Evolutionary conservation across 1,140 invertebrate genomes (phyloP), one percentile per base, ranked within the genome.

Genomic region (Campoletis sonorensis): DNA sequence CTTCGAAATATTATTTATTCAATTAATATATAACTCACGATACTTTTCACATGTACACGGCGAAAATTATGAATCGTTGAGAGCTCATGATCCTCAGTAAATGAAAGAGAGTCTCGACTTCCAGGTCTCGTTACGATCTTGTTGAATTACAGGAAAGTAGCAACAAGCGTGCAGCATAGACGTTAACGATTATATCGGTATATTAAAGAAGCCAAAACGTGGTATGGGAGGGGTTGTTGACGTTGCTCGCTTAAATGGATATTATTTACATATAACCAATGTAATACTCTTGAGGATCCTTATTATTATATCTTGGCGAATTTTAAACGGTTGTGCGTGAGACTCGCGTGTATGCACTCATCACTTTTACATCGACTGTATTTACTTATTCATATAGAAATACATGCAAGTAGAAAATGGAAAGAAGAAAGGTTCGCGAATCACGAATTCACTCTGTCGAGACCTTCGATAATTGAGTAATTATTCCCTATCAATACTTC

Each of bases 131-230:
- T 70, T 70, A 70, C 67, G 27, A 70, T 70, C 67, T 70, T n/a
- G 67, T 33, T 33, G 67, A 70, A 30, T 33, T 70, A 70, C 67
- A 70, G 27, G 10, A 70, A 70, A 70, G 27, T 70, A 33, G 26
- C 27, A 33, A 70, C 67, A 33, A 70, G 67, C 67, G 27, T 70
- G 67, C 30, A 70, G 27, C 67, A 70, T 70, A 70, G 67, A 70
- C 67, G 67, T 70, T 70, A 70, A 70, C 67, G 67, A 70, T 70
- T 70, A 70, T 70, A 70, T 70, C 67, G 67, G 15, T 70, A 70
- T 33, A 70, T 70, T 30, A 27, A 33, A 33, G 27, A 30, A 33
- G 15, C 26, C 67, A 15, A 33, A 70, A 70, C 30, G 67, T 5
- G 67, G 30, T 27, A 27, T n/a, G 1, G 18, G 27, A n/a, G 30